Percentiles rank a stretch among this genome's conserved stretches.
These are phyloP conservation scores for Sarcophaga bullata DNA, from an alignment of 1,140 invertebrate genomes.

Conservation along the genomic window DNA sequence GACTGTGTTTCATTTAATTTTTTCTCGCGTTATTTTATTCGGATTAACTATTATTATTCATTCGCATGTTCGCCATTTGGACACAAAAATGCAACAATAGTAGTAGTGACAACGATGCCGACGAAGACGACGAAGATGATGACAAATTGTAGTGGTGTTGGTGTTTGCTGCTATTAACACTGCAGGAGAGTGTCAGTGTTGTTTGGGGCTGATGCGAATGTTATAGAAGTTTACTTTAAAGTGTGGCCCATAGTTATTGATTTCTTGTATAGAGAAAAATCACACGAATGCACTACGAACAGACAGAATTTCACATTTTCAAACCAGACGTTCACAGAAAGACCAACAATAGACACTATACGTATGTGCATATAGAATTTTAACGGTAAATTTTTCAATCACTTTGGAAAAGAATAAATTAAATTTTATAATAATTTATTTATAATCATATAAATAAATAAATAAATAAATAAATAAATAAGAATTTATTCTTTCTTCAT, in stretches of 20 bases:
- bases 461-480: too few relatives aligned
- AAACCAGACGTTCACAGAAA: constrained; percentile 28
- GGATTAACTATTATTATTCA: not conserved
- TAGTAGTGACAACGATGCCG: too few relatives aligned
- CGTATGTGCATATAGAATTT: not conserved
- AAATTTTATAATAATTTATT: constrained; percentile 14
- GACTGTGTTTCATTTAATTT: too few relatives aligned
- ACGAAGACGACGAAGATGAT: too few relatives aligned
- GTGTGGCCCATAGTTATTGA: constrained; percentile 54
- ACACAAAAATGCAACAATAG: constrained; percentile 15
- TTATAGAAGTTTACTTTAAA: constrained; percentile 8
- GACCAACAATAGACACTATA: not conserved
- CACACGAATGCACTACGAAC: constrained; percentile 44
- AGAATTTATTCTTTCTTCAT: too few relatives aligned
- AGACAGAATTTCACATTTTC: constrained; percentile 33
- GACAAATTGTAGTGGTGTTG: not conserved
- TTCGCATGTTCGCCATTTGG: not conserved
- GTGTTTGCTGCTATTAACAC: not conserved
- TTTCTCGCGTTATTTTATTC: not conserved
- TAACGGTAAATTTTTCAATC: constrained; percentile 23
- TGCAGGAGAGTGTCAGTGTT: too few relatives aligned
- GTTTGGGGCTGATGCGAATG: too few relatives aligned
- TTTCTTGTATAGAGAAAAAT: constrained; percentile 51
- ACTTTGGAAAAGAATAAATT: constrained; percentile 15
- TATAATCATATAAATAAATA: too few relatives aligned